Base-by-base conservation (phyloP, 1,140 invertebrate species). In the Sweltsa coloradensis region DNA sequence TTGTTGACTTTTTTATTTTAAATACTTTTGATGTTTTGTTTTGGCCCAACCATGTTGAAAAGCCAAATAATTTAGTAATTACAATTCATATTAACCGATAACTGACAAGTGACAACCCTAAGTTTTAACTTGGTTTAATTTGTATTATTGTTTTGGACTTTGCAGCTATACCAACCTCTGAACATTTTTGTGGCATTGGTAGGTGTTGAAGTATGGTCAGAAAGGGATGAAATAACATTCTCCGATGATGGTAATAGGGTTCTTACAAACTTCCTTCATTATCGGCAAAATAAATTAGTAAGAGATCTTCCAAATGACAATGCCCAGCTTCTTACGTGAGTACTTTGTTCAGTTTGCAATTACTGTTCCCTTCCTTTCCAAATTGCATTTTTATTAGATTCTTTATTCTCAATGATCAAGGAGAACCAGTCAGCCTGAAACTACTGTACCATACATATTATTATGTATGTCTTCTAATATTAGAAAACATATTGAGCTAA, bases 241-340 rank as follows among this genome's bases (percentile, higher is more conserved):
- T 64, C 63, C 2, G 46, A 54, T 25, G 64, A 75, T 50, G 71
- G 72, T 19, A 71, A 75, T 52, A 59, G 60, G 13, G 75, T 73
- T 1, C 60, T 79, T 45, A 70, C 70, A 14, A 71, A 69, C 54
- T 79, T 79, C 55, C 61, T 78, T 2, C 64, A 69, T 42, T 79
- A 79, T 53, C 60, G 76, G 14, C 60, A 63, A 53, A 63, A 73
- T 39, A 47, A 64, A 9, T 68, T 79, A 31, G 66, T 72, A 40
- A 68, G 64, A 22, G 60, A 68, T 22, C 68, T 73, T 60, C 70
- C 70, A 4, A 77, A 81, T 59, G 79, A 82, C 58, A 83, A 81
- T 64, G 76, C 79, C 37, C 78, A 81, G 53, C 63, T 83, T 1
- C 63, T 83, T 24, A 79, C 76, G 74, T 79, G 62, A 67, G 68